Percentiles rank a stretch among this genome's conserved stretches.
phyloP scores from a whole-genome alignment of 2,888 invertebrate genomes.

The Schizaphis graminum region DNA sequence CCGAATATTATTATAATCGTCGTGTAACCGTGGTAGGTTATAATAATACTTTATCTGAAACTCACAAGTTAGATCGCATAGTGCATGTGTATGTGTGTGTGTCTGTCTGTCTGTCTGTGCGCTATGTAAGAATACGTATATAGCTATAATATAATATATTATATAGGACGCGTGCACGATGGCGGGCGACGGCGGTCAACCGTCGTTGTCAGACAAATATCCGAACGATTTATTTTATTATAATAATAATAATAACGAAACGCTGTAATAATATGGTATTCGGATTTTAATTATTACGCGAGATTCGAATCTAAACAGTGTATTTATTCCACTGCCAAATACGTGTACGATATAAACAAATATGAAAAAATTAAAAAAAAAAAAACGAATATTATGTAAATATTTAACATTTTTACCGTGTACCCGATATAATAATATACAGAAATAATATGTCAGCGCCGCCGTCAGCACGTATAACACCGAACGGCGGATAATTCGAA shows the following conservation, averaged over 20 bases:
- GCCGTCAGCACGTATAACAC: slow-evolving; percentile 9
- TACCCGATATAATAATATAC: not conserved
- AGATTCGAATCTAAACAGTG: slow-evolving; percentile 27
- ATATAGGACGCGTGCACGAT: not conserved
- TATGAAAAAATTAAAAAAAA: not conserved
- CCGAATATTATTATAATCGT: slow-evolving; percentile 22
- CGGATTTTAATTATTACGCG: slow-evolving; percentile 26
- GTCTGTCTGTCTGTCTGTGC: not conserved
- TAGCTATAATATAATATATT: not conserved
- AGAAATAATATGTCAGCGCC: slow-evolving; percentile 39
- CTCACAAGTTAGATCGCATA: not conserved
- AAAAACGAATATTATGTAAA: slow-evolving; percentile 8
- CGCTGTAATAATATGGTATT: not conserved
- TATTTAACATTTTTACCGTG: not conserved
- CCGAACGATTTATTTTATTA: slow-evolving; percentile 30
- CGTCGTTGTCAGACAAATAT: slow-evolving; percentile 24
- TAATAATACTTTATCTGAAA: slow-evolving; percentile 31
- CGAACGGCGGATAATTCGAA: slow-evolving; percentile 41
- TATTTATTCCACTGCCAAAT: not conserved
- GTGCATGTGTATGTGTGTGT: not conserved
- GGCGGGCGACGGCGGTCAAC: not conserved
- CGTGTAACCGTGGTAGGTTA: slow-evolving; percentile 30
- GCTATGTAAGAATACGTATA: not conserved
- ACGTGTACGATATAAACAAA: not conserved
- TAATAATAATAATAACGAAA: slow-evolving; percentile 25